Base-by-base conservation (phyloP, 2,888 invertebrate genomes). In the Drosophila koepferae region DNA sequence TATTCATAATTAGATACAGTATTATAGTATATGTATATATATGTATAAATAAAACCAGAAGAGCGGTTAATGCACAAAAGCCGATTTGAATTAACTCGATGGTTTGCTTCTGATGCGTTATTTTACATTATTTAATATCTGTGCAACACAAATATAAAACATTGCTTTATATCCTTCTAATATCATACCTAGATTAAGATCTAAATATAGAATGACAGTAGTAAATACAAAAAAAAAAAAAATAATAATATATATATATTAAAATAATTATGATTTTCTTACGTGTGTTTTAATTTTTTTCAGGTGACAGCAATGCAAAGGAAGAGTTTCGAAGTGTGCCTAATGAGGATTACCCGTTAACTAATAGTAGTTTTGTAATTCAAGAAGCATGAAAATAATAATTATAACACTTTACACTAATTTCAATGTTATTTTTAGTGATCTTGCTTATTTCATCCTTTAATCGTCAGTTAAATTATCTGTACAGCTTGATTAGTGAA, bases 241-340 rank as follows among this genome's bases (percentile, higher is more conserved):
- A 12, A 14, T 36, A 12, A 14, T 12, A 36, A 41, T 28, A 12
- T 20, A 31, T 18, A 16, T 18, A 18, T 38, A 6, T 14, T 14
- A 5, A 49, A 28, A 6, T 28, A 28, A 28, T 6, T 5, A 43
- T 28, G 44, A 54, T 60, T 62, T 20, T 51, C 3, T 20, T 40
- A n/a, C 20, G 4, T 9, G 58, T 48, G 49, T 63, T 1, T 12
- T 2, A 9, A 2, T 69, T 81, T 4, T 14, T n/a, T 80, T 16
- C 63, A 83, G 90, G 72, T 70, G 80, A 89, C 46, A 63, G 77
- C 28, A 81, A 72, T 59, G 66, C 65, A 36, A 80, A 80, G 48
- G 88, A 88, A 72, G 70, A 77, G 38, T 77, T 80, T 61, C 76
- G 63, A 34, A 78, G 72, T 18, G 69, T 63, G 40, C 63, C 77